phyloP scores from a whole-genome alignment of 64 coral and sea anemone species.

The Pachyseris speciosa region DNA sequence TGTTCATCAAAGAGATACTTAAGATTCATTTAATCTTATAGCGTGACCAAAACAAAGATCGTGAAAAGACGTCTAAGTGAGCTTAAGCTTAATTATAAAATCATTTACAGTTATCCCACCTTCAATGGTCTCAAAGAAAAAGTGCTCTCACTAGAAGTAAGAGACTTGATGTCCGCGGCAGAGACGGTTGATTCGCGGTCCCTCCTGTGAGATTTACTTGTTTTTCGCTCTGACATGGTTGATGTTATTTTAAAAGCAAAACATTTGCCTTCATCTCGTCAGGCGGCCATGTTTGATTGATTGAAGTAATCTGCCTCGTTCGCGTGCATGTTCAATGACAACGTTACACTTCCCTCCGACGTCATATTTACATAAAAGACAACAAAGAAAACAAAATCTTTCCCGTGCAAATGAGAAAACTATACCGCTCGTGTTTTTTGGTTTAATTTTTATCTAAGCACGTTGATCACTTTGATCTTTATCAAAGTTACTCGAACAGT shows the following conservation, averaged over 20 bases:
- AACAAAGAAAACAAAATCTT: too few species aligned
- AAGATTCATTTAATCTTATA: neutral
- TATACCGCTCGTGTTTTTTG: neutral
- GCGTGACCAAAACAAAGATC: neutral
- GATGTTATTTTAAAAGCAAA: neutral
- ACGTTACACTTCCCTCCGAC: constrained; percentile 6
- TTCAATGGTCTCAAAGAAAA: constrained; percentile 66
- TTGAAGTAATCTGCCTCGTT: neutral
- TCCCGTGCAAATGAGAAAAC: too few species aligned
- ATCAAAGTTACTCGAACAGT: too few species aligned
- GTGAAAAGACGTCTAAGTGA: neutral
- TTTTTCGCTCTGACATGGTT: constrained; percentile 50
- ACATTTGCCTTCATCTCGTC: constrained; percentile 1
- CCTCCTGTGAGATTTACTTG: constrained; percentile 39
- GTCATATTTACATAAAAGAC: neutral
- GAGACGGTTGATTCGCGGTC: constrained; percentile 57
- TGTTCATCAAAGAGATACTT: neutral
- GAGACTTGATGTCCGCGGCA: constrained; percentile 37
- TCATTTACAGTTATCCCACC: constrained; percentile 37
- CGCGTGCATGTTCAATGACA: neutral
- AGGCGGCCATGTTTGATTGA: constrained; percentile 28
- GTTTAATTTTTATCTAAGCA: too few species aligned
- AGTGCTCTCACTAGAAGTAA: constrained; percentile 52
- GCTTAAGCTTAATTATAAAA: constrained; percentile 10
- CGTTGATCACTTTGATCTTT: too few species aligned